Evolutionary conservation across 2,797 vertebrate species (phyloP).

Genomic region (Amniataba percoides): DNA sequence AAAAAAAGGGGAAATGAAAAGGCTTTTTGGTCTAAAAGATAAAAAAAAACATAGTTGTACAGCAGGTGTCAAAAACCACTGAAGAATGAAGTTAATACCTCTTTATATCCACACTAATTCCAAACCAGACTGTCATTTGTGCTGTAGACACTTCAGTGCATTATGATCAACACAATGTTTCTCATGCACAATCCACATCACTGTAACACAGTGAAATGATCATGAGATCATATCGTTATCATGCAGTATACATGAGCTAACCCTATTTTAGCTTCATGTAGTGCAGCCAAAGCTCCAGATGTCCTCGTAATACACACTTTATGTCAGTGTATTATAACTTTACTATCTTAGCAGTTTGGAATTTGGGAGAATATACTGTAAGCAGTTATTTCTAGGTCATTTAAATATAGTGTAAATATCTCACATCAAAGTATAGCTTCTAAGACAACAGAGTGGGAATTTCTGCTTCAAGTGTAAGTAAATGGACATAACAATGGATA

Average conservation of each 20-base stretch:
- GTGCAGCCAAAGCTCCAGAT: background rate
- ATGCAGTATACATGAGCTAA: background rate
- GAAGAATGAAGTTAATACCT: background rate
- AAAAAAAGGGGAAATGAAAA: background rate
- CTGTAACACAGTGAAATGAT: background rate
- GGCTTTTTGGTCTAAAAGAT: background rate
- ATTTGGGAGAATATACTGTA: background rate
- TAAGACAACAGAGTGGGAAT: too few species aligned
- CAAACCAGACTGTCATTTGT: slow-evolving; percentile 6
- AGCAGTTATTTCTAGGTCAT: too few species aligned
- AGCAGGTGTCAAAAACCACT: slow-evolving; percentile 1
- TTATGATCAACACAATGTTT: background rate
- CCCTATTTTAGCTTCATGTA: background rate
- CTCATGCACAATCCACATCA: background rate
- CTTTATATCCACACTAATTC: slow-evolving; percentile 26
- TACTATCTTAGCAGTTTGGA: background rate
- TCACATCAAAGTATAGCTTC: too few species aligned
- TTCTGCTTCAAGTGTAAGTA: too few species aligned
- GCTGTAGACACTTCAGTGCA: background rate
- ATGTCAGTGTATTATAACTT: background rate
- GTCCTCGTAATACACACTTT: background rate
- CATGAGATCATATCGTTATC: too few species aligned
- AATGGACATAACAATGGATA: too few species aligned
- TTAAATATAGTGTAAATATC: too few species aligned
- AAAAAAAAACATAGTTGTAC: background rate